Evolutionary conservation across 2,797 vertebrate species (phyloP).

Genomic region (Protonibea diacanthus): DNA sequence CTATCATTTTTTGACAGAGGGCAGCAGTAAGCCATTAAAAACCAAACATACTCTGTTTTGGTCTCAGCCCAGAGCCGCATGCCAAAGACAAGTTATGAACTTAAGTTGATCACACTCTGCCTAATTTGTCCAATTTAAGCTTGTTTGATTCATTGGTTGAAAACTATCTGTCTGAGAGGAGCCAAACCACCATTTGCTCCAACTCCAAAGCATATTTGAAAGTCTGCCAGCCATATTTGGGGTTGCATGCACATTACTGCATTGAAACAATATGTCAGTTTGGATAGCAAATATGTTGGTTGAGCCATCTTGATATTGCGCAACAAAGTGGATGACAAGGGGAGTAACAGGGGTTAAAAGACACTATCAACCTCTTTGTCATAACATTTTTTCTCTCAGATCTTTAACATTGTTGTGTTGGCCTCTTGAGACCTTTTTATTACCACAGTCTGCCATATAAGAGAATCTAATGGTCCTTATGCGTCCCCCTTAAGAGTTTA

Average conservation of each 20-base stretch:
- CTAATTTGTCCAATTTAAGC: conserved; percentile 76
- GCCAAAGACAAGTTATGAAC: conserved; percentile 72
- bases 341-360: conserved; percentile 57
- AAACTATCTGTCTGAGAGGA: conserved; percentile 59
- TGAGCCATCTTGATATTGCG: conserved; percentile 50
- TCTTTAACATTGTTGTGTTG: conserved; percentile 50
- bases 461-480: conserved; percentile 39
- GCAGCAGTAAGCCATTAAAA: conserved; percentile 78
- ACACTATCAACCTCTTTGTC: conserved; percentile 44
- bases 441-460: conserved; percentile 30
- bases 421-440: conserved; percentile 50
- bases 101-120: conserved; percentile 75
- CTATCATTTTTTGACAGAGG: conserved; percentile 71
- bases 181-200: conserved; percentile 77
- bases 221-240: conserved; percentile 80
- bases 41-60: neutral
- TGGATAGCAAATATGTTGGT: conserved; percentile 58
- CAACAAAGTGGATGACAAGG: conserved; percentile 63
- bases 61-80: conserved; percentile 55
- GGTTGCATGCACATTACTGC: conserved; percentile 64
- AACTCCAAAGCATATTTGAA: conserved; percentile 79
- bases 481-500: conserved; percentile 41
- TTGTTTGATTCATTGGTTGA: conserved; percentile 75
- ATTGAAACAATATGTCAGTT: conserved; percentile 81
- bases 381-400: conserved; percentile 22